These are phyloP conservation scores for Picus viridis DNA, from an alignment of 2,797 vertebrate genomes.

Conservation along the genomic window DNA sequence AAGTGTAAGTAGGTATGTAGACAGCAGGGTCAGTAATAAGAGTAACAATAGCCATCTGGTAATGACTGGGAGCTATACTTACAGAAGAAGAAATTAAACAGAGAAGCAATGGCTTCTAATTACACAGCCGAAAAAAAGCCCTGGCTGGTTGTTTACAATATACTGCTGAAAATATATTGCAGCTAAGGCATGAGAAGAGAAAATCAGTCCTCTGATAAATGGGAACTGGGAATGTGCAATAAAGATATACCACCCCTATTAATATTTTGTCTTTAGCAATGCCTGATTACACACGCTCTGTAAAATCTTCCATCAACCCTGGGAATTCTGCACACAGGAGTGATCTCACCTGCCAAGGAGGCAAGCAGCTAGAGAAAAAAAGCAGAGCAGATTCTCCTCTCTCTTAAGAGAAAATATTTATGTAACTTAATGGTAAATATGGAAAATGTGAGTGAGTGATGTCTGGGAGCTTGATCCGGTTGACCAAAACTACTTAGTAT, in stretches of 20 bases:
- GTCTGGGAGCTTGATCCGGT: background rate
- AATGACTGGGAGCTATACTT: conserved; percentile 23
- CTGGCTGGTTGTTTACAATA: background rate
- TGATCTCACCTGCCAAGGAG: background rate
- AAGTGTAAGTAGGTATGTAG: background rate
- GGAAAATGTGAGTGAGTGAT: background rate
- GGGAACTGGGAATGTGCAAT: background rate
- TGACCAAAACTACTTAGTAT: background rate
- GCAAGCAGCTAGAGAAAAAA: background rate
- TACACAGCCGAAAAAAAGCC: background rate
- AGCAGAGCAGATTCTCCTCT: background rate
- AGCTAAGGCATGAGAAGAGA: background rate
- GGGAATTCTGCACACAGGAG: background rate
- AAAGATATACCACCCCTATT: background rate
- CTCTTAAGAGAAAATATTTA: background rate
- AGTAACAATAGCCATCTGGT: conserved; percentile 17
- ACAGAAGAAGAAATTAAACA: conserved; percentile 29
- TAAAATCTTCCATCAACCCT: background rate
- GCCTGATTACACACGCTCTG: background rate
- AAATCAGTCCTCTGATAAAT: background rate
- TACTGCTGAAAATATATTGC: background rate
- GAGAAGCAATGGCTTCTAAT: conserved; percentile 21
- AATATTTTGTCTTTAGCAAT: background rate
- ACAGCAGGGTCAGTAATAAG: conserved; percentile 5
- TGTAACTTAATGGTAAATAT: background rate